Evolutionary conservation across 2,797 vertebrate genomes (phyloP).

Genomic region (Rhinogobio ventralis): DNA sequence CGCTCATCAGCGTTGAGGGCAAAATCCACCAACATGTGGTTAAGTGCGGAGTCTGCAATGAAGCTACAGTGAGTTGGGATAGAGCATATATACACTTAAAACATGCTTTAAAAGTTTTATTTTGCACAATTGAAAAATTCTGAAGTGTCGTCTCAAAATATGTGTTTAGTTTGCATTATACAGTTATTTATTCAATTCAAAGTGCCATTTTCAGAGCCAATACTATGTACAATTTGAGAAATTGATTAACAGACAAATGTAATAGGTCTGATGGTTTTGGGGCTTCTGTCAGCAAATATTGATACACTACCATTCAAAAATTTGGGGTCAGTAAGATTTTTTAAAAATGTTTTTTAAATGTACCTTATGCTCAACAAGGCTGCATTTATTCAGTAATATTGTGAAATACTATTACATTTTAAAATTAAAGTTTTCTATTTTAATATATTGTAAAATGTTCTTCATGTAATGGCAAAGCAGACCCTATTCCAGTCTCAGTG

Average conservation of each 20-base stretch:
- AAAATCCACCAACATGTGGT: constrained; percentile 89
- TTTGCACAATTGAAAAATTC: not conserved
- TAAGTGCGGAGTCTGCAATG: constrained; percentile 92
- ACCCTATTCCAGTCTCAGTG: too few species aligned
- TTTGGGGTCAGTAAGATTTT: not conserved
- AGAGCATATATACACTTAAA: not conserved
- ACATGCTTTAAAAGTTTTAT: not conserved
- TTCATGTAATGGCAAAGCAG: too few species aligned
- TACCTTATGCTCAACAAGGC: not conserved
- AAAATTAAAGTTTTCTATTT: not conserved
- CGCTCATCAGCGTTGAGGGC: constrained; percentile 90
- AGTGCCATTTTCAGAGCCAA: not conserved
- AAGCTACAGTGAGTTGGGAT: constrained; percentile 85
- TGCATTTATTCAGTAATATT: not conserved
- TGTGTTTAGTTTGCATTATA: not conserved
- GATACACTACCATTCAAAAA: not conserved
- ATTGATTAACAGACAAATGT: not conserved
- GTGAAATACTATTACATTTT: not conserved
- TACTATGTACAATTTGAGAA: not conserved
- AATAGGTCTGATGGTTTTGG: not conserved
- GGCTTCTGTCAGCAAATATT: not conserved
- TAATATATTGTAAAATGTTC: not conserved
- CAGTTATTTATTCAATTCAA: not conserved
- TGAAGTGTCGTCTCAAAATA: not conserved
- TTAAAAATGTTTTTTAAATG: not conserved